Evolutionary conservation across 2,113 vertebrate genomes (phyloP).

Genomic region (Bambusicola thoracicus): DNA sequence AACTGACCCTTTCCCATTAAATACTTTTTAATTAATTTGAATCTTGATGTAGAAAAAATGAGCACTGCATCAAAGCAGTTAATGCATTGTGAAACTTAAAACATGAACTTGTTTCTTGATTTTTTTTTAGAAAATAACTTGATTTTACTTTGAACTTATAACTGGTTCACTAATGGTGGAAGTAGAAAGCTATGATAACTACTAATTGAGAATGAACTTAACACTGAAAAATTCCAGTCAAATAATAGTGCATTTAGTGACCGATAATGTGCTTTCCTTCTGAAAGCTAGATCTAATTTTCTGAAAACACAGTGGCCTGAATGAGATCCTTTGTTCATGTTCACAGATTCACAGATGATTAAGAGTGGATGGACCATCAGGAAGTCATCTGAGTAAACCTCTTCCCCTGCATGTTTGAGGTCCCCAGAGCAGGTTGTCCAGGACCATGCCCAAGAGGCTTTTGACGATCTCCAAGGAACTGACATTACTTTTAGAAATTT

Average conservation of each 20-base stretch:
- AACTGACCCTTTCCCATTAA: not conserved
- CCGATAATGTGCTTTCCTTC: not conserved
- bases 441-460: not conserved
- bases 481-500: not conserved
- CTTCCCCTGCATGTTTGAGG: not conserved
- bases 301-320: not conserved
- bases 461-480: not conserved
- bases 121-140: not conserved
- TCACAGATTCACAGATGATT: not conserved
- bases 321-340: not conserved
- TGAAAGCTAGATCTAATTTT: not conserved
- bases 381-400: not conserved
- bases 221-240: not conserved
- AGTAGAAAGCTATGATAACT: not conserved
- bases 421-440: not conserved
- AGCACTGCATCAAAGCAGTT: not conserved
- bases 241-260: not conserved
- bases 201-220: not conserved
- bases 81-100: not conserved
- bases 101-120: not conserved
- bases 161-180: not conserved
- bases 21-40: not conserved
- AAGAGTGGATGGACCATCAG: not conserved
- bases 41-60: not conserved
- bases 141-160: not conserved